These are phyloP conservation scores for Simalia tracyae DNA, from an alignment of 2,797 vertebrate species.

Conservation along the genomic window DNA sequence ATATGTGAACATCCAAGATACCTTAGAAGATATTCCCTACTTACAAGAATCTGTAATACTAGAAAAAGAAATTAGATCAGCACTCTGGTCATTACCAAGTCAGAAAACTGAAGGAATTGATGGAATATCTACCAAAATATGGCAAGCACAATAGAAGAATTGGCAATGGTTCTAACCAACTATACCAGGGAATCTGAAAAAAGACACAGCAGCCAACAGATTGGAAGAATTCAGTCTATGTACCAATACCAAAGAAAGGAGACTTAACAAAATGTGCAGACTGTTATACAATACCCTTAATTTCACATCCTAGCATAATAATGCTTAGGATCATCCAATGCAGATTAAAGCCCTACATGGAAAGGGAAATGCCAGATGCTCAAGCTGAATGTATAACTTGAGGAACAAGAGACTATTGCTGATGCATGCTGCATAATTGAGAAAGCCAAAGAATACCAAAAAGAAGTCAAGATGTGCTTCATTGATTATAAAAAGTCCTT, in stretches of 20 bases:
- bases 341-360: too few species aligned
- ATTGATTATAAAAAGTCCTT: too few species aligned
- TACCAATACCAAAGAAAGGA: background rate
- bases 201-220: background rate
- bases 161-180: background rate
- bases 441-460: too few species aligned
- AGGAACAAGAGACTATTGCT: too few species aligned
- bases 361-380: too few species aligned
- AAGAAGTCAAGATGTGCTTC: too few species aligned
- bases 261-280: background rate
- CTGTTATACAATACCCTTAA: background rate
- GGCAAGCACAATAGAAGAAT: background rate
- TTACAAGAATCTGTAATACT: background rate
- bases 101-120: background rate
- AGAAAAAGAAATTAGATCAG: background rate
- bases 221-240: background rate
- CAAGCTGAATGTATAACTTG: too few species aligned
- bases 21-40: background rate
- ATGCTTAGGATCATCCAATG: background rate
- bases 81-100: background rate
- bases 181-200: background rate
- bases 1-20: background rate
- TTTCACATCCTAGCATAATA: background rate
- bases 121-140: too few species aligned
- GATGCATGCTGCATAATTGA: too few species aligned